A percentile compares a stretch with the other conserved stretches of the same genome.
Evolutionary conservation across 1,140 invertebrate genomes (phyloP).

Genomic region (Homalodisca vitripennis): DNA sequence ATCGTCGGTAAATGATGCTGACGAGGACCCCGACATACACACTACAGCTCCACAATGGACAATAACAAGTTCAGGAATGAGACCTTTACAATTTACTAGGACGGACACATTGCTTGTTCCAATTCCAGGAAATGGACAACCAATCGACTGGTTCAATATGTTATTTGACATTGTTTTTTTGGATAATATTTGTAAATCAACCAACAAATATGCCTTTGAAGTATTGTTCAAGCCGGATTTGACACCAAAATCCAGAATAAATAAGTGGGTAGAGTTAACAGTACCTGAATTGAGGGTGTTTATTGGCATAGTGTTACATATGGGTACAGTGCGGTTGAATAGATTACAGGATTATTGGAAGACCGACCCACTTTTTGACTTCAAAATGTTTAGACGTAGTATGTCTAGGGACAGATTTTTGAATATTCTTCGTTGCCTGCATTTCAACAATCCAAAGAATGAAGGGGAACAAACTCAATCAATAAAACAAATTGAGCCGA

Average conservation of each 20-base stretch:
- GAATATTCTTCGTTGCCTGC: background rate
- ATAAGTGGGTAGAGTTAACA: too few relatives aligned
- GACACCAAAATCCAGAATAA: too few relatives aligned
- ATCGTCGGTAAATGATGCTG: too few relatives aligned
- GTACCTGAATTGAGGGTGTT: too few relatives aligned
- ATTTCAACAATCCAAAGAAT: background rate
- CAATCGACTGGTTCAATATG: constrained; percentile 10
- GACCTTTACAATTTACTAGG: too few relatives aligned
- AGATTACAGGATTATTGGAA: constrained; percentile 41
- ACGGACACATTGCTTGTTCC: too few relatives aligned
- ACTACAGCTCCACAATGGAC: too few relatives aligned
- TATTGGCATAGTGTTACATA: background rate
- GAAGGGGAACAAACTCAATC: background rate
- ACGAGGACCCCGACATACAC: too few relatives aligned
- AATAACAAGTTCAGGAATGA: too few relatives aligned
- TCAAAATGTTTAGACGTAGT: background rate
- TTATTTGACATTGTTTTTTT: constrained; percentile 34
- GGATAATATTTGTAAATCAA: constrained; percentile 33
- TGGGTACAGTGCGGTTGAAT: background rate
- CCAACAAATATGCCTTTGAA: constrained; percentile 38
- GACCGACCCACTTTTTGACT: constrained; percentile 35
- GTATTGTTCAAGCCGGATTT: constrained; percentile 25
- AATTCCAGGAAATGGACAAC: constrained; percentile 1
- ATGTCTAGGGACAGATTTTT: background rate
- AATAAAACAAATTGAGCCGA: too few relatives aligned